Evolutionary conservation across 2,113 vertebrate species (phyloP), one percentile per base, ranked within the genome.

Genomic region (Ovibos moschatus): DNA sequence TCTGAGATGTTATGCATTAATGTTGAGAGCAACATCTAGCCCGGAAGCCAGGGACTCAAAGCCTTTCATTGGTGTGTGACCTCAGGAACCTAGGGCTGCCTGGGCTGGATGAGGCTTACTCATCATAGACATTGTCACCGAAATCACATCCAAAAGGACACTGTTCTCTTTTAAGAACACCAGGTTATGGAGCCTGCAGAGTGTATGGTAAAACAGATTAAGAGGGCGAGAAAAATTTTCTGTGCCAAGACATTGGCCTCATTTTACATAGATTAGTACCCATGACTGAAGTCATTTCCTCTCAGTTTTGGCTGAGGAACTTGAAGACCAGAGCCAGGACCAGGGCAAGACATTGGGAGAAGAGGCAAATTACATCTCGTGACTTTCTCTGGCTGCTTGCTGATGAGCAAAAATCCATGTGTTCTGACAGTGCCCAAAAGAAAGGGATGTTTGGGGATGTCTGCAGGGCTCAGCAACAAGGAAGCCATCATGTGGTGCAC

Each of bases 1-100:
- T 96, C 78, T 78, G 92, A 98, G 95, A 98, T 96, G 96, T 97
- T 95, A 97, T 95, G 87, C 90, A 87, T 81, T 97, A 67, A 96
- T 57, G 28, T 78, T 78, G 91, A 93, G 43, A 83, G 95, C 57
- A 91, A 84, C 97, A 98, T 96, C 97, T 98, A 94, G 83, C 82
- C 89, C 15, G 28, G 97, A 98, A 95, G 81, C 91, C 83, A 84
- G 97, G 36, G 90, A 86, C 55, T 87, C 60, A 94, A 83, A 95
- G 58, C n/a, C 79, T 97, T 97, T 60, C 40, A 57, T 97, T 98
- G 81, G 25, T 82, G 40, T 96, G 85, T 87, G 84, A 97, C 92
- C 87, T 97, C 94, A 94, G 86, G 97, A 98, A 91, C 87, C 58
- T 21, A 25, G 53, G 53, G 19, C 79, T 62, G 82, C 33, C 81